phyloP scores from a whole-genome alignment of 2,113 vertebrate genomes.

The Noturus placidus region DNA sequence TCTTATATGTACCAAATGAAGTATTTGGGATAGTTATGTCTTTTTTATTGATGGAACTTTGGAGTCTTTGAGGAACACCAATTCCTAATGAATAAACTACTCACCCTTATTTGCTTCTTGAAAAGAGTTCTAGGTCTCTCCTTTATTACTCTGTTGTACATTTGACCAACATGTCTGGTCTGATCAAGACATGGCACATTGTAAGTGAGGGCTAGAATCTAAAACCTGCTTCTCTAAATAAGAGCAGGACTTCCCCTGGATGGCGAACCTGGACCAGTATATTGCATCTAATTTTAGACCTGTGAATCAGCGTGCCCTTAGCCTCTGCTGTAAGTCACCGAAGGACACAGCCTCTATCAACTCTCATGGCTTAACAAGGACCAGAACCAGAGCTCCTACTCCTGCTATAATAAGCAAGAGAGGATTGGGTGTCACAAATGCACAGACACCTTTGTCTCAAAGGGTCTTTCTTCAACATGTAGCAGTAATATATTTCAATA shows the following conservation, averaged over 20 bases:
- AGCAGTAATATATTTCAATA: background rate
- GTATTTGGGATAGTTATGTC: background rate
- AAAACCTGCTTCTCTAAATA: constrained; percentile 43
- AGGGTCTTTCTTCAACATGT: background rate
- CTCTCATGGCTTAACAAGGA: background rate
- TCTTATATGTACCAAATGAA: background rate
- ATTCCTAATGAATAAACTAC: too few relatives aligned
- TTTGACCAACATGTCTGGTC: background rate
- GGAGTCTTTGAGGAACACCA: background rate
- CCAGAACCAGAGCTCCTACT: background rate
- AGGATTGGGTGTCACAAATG: background rate
- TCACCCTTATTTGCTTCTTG: background rate
- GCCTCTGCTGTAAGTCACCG: constrained; percentile 23
- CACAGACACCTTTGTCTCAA: background rate
- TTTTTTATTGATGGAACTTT: background rate
- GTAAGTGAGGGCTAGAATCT: constrained; percentile 4
- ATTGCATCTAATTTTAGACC: constrained; percentile 54
- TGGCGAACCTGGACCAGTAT: constrained; percentile 5
- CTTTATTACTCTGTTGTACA: background rate
- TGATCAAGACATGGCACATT: background rate
- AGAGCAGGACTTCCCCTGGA: constrained; percentile 52
- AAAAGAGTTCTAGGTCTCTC: background rate
- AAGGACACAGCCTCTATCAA: constrained; percentile 42
- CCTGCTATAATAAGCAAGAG: background rate
- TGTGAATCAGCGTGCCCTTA: constrained; percentile 49